phyloP scores from a whole-genome alignment of 2,888 invertebrate genomes.

The Micropterix aruncella region DNA sequence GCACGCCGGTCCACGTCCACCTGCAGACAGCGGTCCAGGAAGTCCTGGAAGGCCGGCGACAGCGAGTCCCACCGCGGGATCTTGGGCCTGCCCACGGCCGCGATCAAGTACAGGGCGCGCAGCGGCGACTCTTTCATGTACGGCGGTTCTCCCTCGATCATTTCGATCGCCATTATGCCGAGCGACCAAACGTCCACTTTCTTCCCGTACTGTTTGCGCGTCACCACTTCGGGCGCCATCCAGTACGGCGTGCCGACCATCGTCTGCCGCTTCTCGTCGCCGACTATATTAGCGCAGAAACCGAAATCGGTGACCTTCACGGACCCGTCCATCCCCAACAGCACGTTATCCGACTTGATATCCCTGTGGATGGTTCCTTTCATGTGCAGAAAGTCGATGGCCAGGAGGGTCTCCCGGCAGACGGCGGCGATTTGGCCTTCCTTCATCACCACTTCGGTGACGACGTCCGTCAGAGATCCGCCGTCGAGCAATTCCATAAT shows the following conservation, averaged over 20 bases:
- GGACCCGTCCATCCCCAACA: constrained; percentile 83
- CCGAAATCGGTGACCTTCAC: constrained; percentile 95
- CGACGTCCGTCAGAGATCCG: constrained; percentile 92
- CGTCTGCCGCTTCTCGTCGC: constrained; percentile 89
- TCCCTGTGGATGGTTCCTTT: constrained; percentile 89
- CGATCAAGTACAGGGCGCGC: constrained; percentile 86
- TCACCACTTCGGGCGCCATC: constrained; percentile 96
- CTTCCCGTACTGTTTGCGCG: constrained; percentile 85
- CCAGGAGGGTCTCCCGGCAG: constrained; percentile 71
- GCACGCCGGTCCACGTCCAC: constrained; percentile 69
- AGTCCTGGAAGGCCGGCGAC: constrained; percentile 63
- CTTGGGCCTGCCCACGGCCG: constrained; percentile 87
- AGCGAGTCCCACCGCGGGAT: constrained; percentile 72
- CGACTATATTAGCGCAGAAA: constrained; percentile 92
- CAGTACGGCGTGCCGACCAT: constrained; percentile 98
- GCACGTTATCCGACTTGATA: constrained; percentile 94
- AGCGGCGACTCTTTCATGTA: constrained; percentile 91
- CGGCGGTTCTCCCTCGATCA: constrained; percentile 91
- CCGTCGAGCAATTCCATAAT: constrained; percentile 93
- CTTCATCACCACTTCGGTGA: constrained; percentile 93
- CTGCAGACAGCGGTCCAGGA: constrained; percentile 79
- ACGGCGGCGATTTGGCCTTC: constrained; percentile 95
- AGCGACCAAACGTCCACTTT: constrained; percentile 91
- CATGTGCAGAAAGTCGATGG: constrained; percentile 78
- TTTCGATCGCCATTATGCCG: constrained; percentile 96